Evolutionary conservation across 2,113 vertebrate species (phyloP).

Genomic region (Anhinga rufa): DNA sequence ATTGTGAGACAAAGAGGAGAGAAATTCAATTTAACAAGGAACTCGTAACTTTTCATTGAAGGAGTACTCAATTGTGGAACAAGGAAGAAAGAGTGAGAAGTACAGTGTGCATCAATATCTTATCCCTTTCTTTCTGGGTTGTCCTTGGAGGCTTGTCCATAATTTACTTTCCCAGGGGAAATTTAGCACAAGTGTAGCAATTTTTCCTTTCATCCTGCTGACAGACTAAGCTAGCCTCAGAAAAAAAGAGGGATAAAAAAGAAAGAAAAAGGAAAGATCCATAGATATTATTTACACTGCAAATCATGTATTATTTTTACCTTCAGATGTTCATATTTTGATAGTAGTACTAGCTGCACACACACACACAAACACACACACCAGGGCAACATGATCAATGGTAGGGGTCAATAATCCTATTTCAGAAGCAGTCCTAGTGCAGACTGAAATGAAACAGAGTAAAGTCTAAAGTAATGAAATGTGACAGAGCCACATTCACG

Average conservation of each 20-base stretch:
- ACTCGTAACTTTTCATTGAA: slow-evolving; percentile 69
- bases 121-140: slow-evolving; percentile 52
- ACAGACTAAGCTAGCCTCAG: slow-evolving; percentile 39
- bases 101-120: slow-evolving; percentile 62
- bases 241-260: neutral
- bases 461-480: slow-evolving; percentile 57
- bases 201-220: slow-evolving; percentile 68
- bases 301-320: slow-evolving; percentile 61
- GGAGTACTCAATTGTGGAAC: slow-evolving; percentile 53
- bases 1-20: slow-evolving; percentile 62
- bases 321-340: slow-evolving; percentile 50
- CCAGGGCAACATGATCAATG: slow-evolving; percentile 32
- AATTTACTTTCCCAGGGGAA: slow-evolving; percentile 71
- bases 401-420: slow-evolving; percentile 59
- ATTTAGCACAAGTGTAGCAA: slow-evolving; percentile 69
- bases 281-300: slow-evolving; percentile 58
- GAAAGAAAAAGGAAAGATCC: neutral
- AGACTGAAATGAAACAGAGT: slow-evolving; percentile 42
- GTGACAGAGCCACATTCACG: slow-evolving; percentile 41
- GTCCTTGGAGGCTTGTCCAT: slow-evolving; percentile 66
- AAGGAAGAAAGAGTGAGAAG: slow-evolving; percentile 53
- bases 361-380: neutral
- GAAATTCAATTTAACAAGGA: slow-evolving; percentile 69
- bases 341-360: slow-evolving; percentile 19
- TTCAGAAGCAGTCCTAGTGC: slow-evolving; percentile 51